Base-by-base conservation (phyloP, 2,113 vertebrate genomes). In the Dasyornis broadbenti region DNA sequence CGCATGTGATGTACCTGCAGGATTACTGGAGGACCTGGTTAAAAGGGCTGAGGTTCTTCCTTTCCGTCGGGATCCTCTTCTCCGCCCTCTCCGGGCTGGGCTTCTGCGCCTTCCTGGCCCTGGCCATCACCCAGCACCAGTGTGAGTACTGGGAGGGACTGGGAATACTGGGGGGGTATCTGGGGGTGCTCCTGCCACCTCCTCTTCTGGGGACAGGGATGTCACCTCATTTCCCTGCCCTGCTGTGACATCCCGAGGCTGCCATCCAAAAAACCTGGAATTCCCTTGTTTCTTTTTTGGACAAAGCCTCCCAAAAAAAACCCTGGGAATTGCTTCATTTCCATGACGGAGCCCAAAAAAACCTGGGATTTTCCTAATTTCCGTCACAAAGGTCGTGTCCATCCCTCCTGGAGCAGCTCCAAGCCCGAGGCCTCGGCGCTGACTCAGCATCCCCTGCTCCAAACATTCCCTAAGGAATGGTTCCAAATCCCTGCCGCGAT, bases 11-110 rank as follows among this genome's bases (percentile, higher is more conserved):
- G 99, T 99, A 99, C 97, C 97, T 99, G 92, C 98, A 99, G 98
- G 99, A 99, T 96, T 99, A 98, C 98, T 99, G 99, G 99, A 98
- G 98, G 95, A 99, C 99, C 44, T 99, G 99, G 99, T 97, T 99
- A 49, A 99, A 98, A 95, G 99, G 99, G 19, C 98, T 99, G 77
- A 98, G 98, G 76, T 99, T 99, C 97, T 99, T 99, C 96, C 98
- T 99, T 92, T 92, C 96, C 78, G 95, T 99, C 4, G 99, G 99
- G 2, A 47, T 98, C 69, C 84, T 99, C 94, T 99, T 99, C 98
- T 98, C 97, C 1, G 24, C 98, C 15, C 79, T 99, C 72, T 98
- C 98, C 7, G 19, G 98, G 6, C 86, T 99, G 33, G 98, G 98
- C 44, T 98, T 99, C 95, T 96, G 99, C 94, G 87, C 97, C 14